These are phyloP conservation scores for Polietes domitor DNA, from an alignment of 2,888 invertebrate genomes.

Conservation along the genomic window DNA sequence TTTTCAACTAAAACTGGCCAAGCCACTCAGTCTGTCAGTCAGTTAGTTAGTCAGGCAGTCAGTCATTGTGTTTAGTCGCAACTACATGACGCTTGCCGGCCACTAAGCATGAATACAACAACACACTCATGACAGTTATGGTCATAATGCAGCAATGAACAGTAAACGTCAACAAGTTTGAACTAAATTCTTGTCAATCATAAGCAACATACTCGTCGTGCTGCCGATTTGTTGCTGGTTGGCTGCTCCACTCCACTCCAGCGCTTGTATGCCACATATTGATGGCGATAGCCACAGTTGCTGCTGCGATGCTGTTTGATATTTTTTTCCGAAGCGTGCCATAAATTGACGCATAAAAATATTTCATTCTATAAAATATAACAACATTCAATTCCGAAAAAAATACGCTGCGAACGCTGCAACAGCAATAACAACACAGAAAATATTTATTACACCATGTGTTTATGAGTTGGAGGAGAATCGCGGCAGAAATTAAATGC, in stretches of 20 bases:
- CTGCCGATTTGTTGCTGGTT: constrained; percentile 27
- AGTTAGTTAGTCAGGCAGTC: constrained; percentile 26
- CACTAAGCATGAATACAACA: constrained; percentile 35
- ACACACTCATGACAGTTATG: constrained; percentile 65
- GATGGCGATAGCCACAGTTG: constrained; percentile 15
- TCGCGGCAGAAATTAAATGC: constrained; percentile 7
- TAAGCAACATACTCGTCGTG: constrained; percentile 42
- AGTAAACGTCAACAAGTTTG: constrained; percentile 73
- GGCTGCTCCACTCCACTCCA: neutral
- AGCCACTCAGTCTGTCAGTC: constrained; percentile 35
- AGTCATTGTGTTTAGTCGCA: constrained; percentile 11
- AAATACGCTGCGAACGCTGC: constrained; percentile 29
- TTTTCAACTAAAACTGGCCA: constrained; percentile 48
- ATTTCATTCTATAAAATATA: constrained; percentile 72
- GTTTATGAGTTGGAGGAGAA: constrained; percentile 60
- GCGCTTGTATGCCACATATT: neutral
- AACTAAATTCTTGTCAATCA: constrained; percentile 74
- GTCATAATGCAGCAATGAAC: constrained; percentile 59
- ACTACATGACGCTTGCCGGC: neutral
- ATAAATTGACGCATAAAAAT: constrained; percentile 80
- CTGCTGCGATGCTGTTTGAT: constrained; percentile 47
- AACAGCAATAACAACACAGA: constrained; percentile 24
- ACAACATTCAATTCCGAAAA: constrained; percentile 64
- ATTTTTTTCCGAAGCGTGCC: constrained; percentile 75
- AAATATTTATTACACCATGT: constrained; percentile 62